A percentile compares a stretch with the other conserved stretches of the same genome.
These are phyloP conservation scores for Egretta garzetta DNA, from an alignment of 2,113 vertebrate genomes.

Conservation along the genomic window DNA sequence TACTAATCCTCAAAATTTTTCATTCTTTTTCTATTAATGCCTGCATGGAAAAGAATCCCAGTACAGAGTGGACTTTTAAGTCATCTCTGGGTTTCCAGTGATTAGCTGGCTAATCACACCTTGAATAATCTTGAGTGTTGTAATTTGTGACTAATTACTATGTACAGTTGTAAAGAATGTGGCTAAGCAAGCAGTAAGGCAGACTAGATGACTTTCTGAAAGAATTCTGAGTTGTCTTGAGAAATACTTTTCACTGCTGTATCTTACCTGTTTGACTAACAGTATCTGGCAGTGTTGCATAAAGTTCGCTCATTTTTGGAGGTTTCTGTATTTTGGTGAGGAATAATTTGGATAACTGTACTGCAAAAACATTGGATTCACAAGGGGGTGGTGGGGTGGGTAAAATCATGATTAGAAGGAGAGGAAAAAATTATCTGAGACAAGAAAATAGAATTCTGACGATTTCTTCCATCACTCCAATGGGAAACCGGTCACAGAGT, in stretches of 20 bases:
- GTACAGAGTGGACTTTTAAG: not conserved
- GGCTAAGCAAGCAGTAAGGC: not conserved
- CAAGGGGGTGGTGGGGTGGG: not conserved
- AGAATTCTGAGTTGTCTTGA: not conserved
- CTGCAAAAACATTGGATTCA: not conserved
- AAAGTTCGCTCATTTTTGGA: not conserved
- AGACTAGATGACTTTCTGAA: not conserved
- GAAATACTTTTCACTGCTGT: not conserved
- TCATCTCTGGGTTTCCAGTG: not conserved
- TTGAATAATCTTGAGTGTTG: not conserved
- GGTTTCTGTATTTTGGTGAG: not conserved
- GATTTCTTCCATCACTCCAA: not conserved
- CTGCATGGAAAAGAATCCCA: not conserved
- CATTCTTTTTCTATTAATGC: not conserved
- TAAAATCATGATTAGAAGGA: not conserved
- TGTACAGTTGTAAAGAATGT: not conserved
- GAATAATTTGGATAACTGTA: not conserved
- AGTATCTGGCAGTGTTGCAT: not conserved
- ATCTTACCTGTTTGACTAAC: not conserved
- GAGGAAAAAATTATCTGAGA: not conserved
- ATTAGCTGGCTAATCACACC: not conserved
- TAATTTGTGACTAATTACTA: not conserved
- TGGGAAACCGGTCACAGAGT: not conserved
- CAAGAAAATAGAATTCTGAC: not conserved
- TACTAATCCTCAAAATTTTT: not conserved